A percentile compares a stretch with the other conserved stretches of the same genome.
phyloP scores from a whole-genome alignment of 1,140 invertebrate genomes.

The Tachypleus tridentatus region DNA sequence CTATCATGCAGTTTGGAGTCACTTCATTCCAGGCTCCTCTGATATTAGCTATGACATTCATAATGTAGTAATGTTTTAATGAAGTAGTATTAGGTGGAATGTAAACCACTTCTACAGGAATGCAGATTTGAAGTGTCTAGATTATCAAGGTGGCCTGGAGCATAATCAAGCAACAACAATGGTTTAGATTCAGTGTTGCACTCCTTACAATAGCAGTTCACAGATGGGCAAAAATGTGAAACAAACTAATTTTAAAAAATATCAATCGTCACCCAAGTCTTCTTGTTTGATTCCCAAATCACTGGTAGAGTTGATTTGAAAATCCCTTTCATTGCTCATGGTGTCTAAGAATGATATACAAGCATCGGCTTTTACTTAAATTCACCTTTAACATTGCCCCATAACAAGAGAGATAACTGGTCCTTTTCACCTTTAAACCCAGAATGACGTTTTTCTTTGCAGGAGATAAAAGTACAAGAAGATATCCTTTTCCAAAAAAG shows the following conservation, averaged over 20 bases:
- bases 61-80: conserved; percentile 7
- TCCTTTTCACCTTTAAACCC: conserved; percentile 20
- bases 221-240: conserved; percentile 15
- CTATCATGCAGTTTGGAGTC: too few species aligned
- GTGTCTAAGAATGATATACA: conserved; percentile 16
- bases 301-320: conserved; percentile 12
- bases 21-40: too few species aligned
- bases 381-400: conserved; percentile 15
- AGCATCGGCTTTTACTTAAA: conserved; percentile 19
- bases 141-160: conserved; percentile 17
- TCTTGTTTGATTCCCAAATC: conserved; percentile 18
- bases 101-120: conserved; percentile 15
- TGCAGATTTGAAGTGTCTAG: conserved; percentile 9
- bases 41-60: background rate
- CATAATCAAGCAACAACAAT: conserved; percentile 24
- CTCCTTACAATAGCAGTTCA: conserved; percentile 16
- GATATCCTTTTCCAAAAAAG: conserved; percentile 25
- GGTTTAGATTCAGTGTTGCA: conserved; percentile 17
- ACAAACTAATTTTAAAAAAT: conserved; percentile 19
- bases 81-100: conserved; percentile 17
- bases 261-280: conserved; percentile 10
- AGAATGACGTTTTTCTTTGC: conserved; percentile 9
- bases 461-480: conserved; percentile 8
- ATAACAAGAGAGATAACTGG: conserved; percentile 16
- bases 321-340: conserved; percentile 13